Percentiles rank a stretch among this genome's conserved stretches.
Conservation (phyloP, 2,797 vertebrate species). For the Danionella dracula region DNA sequence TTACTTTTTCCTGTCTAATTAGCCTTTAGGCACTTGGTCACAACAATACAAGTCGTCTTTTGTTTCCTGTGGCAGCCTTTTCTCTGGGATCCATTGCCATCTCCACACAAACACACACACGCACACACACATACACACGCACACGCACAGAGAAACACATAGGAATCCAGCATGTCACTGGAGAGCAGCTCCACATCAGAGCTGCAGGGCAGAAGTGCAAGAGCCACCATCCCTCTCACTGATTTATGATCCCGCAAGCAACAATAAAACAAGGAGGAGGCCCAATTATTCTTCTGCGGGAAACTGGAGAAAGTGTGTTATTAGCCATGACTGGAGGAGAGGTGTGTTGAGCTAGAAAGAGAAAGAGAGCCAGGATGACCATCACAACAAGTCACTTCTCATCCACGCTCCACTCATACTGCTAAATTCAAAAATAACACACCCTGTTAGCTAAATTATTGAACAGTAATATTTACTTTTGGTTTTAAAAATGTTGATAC, state of each 20-base stretch:
- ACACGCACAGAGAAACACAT: too few relatives aligned
- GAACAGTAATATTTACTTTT: too few relatives aligned
- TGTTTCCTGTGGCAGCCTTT: conserved; percentile 58
- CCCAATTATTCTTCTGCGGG: conserved; percentile 50
- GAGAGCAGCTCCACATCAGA: conserved; percentile 55
- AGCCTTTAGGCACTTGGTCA: conserved; percentile 53
- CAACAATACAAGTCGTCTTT: conserved; percentile 63
- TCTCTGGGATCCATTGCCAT: conserved; percentile 53
- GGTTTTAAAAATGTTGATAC: too few relatives aligned
- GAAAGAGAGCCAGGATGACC: neutral
- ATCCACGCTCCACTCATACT: too few relatives aligned
- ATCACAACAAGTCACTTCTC: neutral
- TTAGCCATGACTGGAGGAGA: conserved; percentile 39
- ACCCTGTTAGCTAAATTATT: too few relatives aligned
- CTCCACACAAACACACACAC: conserved; percentile 34
- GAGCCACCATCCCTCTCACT: conserved; percentile 48
- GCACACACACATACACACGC: conserved; percentile 22
- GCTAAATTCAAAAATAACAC: too few relatives aligned
- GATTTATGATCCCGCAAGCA: conserved; percentile 61
- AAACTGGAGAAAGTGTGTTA: conserved; percentile 49
- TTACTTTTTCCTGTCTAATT: conserved; percentile 40
- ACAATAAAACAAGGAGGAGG: conserved; percentile 52
- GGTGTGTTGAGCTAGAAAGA: neutral
- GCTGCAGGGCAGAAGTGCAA: conserved; percentile 58
- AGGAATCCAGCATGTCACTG: conserved; percentile 58